These are phyloP conservation scores for Alca torda DNA, from an alignment of 2,797 vertebrate species.

Conservation along the genomic window DNA sequence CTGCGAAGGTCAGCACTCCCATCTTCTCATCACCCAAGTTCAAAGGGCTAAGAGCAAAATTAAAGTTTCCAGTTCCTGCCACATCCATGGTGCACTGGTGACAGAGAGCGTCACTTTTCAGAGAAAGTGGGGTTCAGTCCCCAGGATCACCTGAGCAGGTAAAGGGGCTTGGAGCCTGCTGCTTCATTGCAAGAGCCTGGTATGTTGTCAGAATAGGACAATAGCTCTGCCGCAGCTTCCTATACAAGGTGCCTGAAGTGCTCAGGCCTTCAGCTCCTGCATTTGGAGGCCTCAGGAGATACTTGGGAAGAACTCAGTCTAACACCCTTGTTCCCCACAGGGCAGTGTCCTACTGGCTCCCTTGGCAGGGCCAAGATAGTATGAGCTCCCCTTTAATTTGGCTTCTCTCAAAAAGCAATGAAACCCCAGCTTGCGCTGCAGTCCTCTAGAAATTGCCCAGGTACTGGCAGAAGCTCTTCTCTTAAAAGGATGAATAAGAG, in stretches of 20 bases:
- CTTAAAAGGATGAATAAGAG: not conserved
- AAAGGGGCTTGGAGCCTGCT: not conserved
- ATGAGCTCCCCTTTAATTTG: not conserved
- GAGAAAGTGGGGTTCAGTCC: not conserved
- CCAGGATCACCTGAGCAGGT: not conserved
- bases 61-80: not conserved
- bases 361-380: not conserved
- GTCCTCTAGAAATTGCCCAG: not conserved
- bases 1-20: not conserved
- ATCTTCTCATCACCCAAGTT: not conserved
- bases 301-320: not conserved
- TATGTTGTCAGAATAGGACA: not conserved
- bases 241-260: not conserved
- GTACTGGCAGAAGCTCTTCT: not conserved
- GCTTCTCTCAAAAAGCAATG: not conserved
- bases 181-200: not conserved
- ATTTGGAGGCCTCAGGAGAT: not conserved
- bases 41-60: not conserved
- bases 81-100: not conserved
- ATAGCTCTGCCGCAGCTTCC: not conserved
- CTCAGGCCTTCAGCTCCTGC: not conserved
- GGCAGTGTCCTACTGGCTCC: not conserved
- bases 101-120: not conserved
- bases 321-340: not conserved
- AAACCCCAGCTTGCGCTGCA: not conserved